Base-by-base conservation (phyloP, 2,113 vertebrate species). In the Callopanchax toddi region DNA sequence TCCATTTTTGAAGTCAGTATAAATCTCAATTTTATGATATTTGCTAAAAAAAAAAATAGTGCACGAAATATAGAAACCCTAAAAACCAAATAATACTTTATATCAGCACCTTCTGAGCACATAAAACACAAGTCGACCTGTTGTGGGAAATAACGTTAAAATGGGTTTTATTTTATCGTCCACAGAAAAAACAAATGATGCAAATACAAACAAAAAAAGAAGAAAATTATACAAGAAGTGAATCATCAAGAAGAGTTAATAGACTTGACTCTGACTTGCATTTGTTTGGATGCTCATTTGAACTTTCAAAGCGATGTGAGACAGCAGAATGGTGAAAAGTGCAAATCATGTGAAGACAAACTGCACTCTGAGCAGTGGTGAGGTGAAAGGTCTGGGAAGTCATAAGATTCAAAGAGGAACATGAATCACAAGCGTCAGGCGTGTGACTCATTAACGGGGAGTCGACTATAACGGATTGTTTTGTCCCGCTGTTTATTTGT, bases 341-440 rank as follows among this genome's bases (percentile, higher is more conserved):
- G 25, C 7, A n/a, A 51, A 58, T 63, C 72, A 67, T 46, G 51
- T 67, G 67, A 63, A 13, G 16, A 6, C 42, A 67, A 22, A 71
- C 16, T 54, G 40, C 57, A 57, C 26, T 36, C 11, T 21, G 16
- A 50, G 23, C 49, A 67, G 49, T 26, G 4, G 43, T 54, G 46
- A 71, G 1, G 29, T 20, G 4, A 59, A 44, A 57, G 16, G 32
- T 60, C 21, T 6, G 12, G 5, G 37, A 32, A 63, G 11, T 42
- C 32, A 56, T 5, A 36, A 46, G 74, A 55, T 39, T 21, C 12
- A 69, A 73, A 67, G 54, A 78, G 66, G 71, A 82, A 67, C 43
- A 43, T 0, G 12, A 25, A 34, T 78, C 79, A 69, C n/a, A 40
- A 61, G 74, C 4, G n/a, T n/a, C 16, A 32, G 2, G 7, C 11